A percentile compares a stretch with the other conserved stretches of the same genome.
Evolutionary conservation across 2,888 invertebrate species (phyloP).

Genomic region (Osedax frankpressi): DNA sequence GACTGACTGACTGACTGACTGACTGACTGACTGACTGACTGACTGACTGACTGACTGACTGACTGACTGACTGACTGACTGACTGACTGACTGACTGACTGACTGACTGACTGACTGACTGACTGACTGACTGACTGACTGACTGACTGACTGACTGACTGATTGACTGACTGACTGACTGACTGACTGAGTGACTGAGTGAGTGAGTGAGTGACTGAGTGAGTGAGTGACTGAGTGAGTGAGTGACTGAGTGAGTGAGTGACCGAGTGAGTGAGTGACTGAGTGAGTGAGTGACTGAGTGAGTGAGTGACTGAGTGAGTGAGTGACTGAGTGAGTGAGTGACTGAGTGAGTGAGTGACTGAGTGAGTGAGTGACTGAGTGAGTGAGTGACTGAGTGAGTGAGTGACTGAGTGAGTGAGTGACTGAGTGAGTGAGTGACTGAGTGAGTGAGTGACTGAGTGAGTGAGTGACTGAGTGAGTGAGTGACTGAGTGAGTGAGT

Average conservation of each 20-base stretch:
- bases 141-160: too few species aligned
- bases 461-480: too few species aligned
- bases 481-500: too few species aligned
- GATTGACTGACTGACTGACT: too few species aligned
- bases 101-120: background rate
- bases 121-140: background rate
- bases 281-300: background rate
- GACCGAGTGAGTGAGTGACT: too few species aligned
- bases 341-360: background rate
- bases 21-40: too few species aligned
- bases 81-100: background rate
- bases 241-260: conserved; percentile 6
- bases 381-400: background rate
- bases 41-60: too few species aligned
- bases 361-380: conserved; percentile 6
- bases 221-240: conserved; percentile 6
- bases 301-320: conserved; percentile 2
- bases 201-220: conserved; percentile 6
- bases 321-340: conserved; percentile 1
- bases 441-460: too few species aligned
- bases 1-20: too few species aligned
- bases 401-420: background rate
- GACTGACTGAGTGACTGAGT: background rate
- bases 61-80: too few species aligned
- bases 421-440: too few species aligned